A percentile compares a stretch with the other conserved stretches of the same genome.
Evolutionary conservation across 2,113 vertebrate species (phyloP).

Genomic region (Rafetus swinhoei): DNA sequence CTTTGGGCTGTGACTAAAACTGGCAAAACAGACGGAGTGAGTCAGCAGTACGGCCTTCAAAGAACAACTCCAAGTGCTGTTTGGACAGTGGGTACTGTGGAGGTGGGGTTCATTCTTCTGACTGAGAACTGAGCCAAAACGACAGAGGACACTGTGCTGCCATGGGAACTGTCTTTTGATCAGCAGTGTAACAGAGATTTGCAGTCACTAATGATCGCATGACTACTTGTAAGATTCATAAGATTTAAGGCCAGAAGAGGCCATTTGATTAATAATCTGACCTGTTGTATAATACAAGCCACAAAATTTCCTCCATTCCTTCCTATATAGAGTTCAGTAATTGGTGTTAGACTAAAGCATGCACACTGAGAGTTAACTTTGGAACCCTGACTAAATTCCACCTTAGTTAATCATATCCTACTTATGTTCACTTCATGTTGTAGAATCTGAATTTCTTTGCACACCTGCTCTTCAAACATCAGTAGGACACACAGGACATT

Average conservation of each 20-base stretch:
- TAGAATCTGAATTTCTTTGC: not conserved
- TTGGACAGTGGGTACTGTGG: not conserved
- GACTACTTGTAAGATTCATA: not conserved
- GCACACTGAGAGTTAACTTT: rapidly evolving
- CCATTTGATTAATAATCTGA: not conserved
- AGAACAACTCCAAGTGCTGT: not conserved
- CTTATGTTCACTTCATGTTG: not conserved
- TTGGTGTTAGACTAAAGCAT: not conserved
- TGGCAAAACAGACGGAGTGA: not conserved
- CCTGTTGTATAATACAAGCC: not conserved
- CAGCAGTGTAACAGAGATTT: not conserved
- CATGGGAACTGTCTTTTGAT: not conserved
- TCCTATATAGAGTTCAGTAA: rapidly evolving
- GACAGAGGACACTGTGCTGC: not conserved
- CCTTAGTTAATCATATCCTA: not conserved
- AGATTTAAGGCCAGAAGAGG: not conserved
- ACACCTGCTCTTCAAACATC: not conserved
- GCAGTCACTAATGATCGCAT: not conserved
- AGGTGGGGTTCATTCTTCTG: not conserved
- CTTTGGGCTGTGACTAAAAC: not conserved
- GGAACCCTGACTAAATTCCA: not conserved
- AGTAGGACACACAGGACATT: not conserved
- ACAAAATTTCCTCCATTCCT: rapidly evolving
- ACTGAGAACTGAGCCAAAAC: not conserved
- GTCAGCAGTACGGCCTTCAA: not conserved